Conservation (phyloP, 2,113 vertebrate genomes). For the Callorhinus ursinus region DNA sequence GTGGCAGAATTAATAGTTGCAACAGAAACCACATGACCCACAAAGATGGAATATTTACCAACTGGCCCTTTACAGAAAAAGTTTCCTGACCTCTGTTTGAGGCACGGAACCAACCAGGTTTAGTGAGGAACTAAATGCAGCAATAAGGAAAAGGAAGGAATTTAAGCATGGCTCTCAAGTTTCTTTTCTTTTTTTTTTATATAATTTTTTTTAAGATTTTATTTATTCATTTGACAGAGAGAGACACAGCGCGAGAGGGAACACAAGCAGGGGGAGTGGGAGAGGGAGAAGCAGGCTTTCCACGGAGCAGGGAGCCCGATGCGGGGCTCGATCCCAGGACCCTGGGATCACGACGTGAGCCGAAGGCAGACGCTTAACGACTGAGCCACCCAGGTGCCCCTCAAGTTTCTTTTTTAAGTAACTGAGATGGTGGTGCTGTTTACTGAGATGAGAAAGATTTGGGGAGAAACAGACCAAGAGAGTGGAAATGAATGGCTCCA, state of each 20-base stretch:
- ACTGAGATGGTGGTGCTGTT: fast-evolving
- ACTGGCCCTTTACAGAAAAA: background rate
- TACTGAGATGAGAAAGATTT: background rate
- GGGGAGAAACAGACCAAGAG: background rate
- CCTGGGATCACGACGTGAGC: too few relatives aligned
- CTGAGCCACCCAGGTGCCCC: too few relatives aligned
- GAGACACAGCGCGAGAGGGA: too few relatives aligned
- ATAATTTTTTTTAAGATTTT: too few relatives aligned
- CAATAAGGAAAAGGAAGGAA: background rate
- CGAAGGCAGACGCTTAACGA: too few relatives aligned
- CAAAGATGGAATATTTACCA: background rate
- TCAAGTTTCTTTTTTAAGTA: background rate
- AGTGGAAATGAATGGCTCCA: background rate
- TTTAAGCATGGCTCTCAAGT: background rate
- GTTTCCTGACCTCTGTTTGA: background rate
- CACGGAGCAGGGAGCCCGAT: too few relatives aligned
- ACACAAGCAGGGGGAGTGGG: too few relatives aligned
- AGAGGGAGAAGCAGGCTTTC: too few relatives aligned
- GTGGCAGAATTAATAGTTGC: background rate
- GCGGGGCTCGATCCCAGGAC: too few relatives aligned
- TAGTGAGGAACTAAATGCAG: background rate
- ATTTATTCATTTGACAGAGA: too few relatives aligned
- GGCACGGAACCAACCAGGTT: background rate
- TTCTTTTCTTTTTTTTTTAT: background rate
- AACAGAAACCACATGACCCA: background rate